Conservation (phyloP, 2,113 vertebrate species). For the Pelvicachromis taeniatus region DNA sequence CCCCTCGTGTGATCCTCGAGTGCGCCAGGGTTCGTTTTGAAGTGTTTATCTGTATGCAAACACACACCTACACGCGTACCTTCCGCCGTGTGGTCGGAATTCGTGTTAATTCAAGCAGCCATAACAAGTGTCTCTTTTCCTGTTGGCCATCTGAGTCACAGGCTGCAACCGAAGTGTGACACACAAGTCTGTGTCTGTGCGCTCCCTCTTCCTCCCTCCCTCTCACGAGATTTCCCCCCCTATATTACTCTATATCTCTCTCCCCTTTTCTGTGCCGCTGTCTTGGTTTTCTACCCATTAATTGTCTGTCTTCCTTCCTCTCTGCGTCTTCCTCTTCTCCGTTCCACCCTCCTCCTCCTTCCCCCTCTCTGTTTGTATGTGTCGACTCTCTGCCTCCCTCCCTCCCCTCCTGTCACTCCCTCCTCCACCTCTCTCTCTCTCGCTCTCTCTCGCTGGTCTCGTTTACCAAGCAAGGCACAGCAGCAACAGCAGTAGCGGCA, state of each 20-base stretch:
- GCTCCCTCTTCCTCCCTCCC: neutral
- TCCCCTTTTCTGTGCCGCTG: slow-evolving; percentile 15
- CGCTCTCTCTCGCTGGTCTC: slow-evolving; percentile 17
- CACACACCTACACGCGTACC: neutral
- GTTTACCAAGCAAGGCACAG: slow-evolving; percentile 48
- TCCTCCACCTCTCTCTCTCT: neutral
- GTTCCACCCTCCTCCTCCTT: slow-evolving; percentile 12
- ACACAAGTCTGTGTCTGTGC: slow-evolving; percentile 27
- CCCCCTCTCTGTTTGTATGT: slow-evolving; percentile 37
- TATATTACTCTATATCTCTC: neutral
- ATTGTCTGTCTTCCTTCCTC: slow-evolving; percentile 56
- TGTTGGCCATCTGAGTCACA: slow-evolving; percentile 63
- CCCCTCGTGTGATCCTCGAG: slow-evolving; percentile 9
- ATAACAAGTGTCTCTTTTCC: slow-evolving; percentile 56
- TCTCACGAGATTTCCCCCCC: neutral
- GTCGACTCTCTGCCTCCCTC: slow-evolving; percentile 43
- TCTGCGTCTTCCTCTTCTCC: slow-evolving; percentile 49
- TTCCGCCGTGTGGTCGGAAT: neutral
- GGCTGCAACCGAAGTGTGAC: slow-evolving; percentile 59
- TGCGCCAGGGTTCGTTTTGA: neutral
- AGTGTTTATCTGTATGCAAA: slow-evolving; percentile 11
- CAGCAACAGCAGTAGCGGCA: slow-evolving; percentile 43
- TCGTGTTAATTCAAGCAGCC: slow-evolving; percentile 49
- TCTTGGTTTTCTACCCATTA: slow-evolving; percentile 41
- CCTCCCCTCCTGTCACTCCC: slow-evolving; percentile 23